Evolutionary conservation across 2,113 vertebrate species (phyloP), one percentile per base, ranked within the genome.

Genomic region (Phycodurus eques): DNA sequence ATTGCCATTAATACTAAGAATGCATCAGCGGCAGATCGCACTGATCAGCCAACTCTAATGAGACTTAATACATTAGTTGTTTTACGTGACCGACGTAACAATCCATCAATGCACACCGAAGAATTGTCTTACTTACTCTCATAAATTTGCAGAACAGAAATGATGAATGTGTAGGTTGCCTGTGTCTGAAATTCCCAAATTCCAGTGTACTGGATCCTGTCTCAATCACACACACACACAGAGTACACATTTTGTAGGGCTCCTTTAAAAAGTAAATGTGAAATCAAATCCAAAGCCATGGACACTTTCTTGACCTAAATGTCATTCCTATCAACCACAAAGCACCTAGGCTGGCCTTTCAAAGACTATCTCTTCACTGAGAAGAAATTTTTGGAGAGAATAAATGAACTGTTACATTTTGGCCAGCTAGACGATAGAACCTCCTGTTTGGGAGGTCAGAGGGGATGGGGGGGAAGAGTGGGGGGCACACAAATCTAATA

Each of bases 371-470:
- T 76, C 81, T 79, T 80, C 79, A 83, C 76, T n/a, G 74, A 74
- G 71, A 66, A 78, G 81, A 82, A 85, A 88, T 87, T 78, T 87
- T 87, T 85, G 79, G 71, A 70, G 56, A 79, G 79, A 89, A 91
- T 87, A 89, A 91, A 92, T 91, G 86, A 90, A 88, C 88, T 91
- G 89, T 85, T 89, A 89, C 87, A 84, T 88, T 89, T 82, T 81
- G 83, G 80, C 78, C 75, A 76, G 81, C 77, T 56, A 79, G 78
- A 86, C 49, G 72, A 79, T 47, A 79, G 74, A 90, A 83, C 83
- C 83, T 84, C 35, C 6, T 39, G 35, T 39, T 39, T 39, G 35
- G 35, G 35, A 39, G 35, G 35, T 39, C 35, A 39, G 35, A 39
- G 46, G 12, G 46, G 46, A 1, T n/a, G 19, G 8, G 19, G 53